Conservation (phyloP, 1,140 invertebrate species). For the Trachymyrmex septentrionalis region DNA sequence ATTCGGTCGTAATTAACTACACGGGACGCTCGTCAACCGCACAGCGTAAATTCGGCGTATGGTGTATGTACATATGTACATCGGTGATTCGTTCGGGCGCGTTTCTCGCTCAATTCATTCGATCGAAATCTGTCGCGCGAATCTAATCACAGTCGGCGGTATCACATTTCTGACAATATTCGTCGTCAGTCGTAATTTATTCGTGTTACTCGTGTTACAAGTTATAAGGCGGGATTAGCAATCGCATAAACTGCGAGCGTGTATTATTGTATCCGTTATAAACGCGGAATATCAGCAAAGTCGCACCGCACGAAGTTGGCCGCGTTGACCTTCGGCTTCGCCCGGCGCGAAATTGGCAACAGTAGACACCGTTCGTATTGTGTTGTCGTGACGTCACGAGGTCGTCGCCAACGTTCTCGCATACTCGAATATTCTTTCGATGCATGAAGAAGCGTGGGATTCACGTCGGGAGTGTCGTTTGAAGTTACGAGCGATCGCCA, state of each 20-base stretch:
- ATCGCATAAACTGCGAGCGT: no score
- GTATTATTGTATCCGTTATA: no score
- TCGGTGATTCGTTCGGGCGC: no score
- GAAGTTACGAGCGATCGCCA: not conserved
- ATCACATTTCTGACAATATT: not conserved
- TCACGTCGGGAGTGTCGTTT: not conserved
- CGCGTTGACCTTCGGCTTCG: no score
- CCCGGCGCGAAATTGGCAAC: no score
- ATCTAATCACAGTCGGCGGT: not conserved
- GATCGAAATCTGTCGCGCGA: conserved; percentile 2
- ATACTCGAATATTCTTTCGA: not conserved
- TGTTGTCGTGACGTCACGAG: not conserved
- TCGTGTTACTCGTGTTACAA: not conserved
- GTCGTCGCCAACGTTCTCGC: not conserved
- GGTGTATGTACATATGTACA: no score
- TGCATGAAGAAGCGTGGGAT: not conserved
- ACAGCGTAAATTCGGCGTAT: not conserved
- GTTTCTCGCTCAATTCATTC: not conserved
- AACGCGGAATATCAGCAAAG: no score
- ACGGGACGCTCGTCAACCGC: not conserved
- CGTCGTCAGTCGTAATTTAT: not conserved
- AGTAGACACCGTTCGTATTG: no score
- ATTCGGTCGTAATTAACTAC: not conserved
- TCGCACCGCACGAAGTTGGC: no score
- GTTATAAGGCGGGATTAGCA: no score